phyloP scores from a whole-genome alignment of 2,113 vertebrate species.

The Mugil cephalus region DNA sequence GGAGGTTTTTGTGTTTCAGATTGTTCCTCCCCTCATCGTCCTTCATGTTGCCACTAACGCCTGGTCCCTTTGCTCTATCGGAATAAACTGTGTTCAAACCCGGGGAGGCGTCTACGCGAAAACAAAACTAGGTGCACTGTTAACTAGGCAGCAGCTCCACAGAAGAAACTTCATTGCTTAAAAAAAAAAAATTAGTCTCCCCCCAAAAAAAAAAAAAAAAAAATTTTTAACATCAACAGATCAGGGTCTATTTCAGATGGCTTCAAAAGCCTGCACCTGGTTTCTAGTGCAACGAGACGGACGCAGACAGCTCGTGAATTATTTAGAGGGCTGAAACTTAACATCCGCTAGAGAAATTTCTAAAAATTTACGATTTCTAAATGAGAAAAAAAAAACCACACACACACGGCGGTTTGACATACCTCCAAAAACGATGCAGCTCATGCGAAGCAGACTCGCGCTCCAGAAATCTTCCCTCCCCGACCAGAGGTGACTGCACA shows the following conservation, averaged over 20 bases:
- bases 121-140: slow-evolving; percentile 32
- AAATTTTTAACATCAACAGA: slow-evolving; percentile 66
- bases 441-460: slow-evolving; percentile 78
- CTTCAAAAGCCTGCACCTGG: slow-evolving; percentile 68
- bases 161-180: slow-evolving; percentile 77
- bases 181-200: slow-evolving; percentile 42
- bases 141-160: slow-evolving; percentile 57
- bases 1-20: slow-evolving; percentile 85
- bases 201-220: slow-evolving; percentile 6
- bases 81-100: slow-evolving; percentile 4
- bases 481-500: slow-evolving; percentile 77
- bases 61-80: slow-evolving; percentile 36
- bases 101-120: slow-evolving; percentile 11
- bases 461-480: slow-evolving; percentile 75
- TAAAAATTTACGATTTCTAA: slow-evolving; percentile 71
- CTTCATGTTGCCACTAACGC: slow-evolving; percentile 74
- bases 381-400: slow-evolving; percentile 45
- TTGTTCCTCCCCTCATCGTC: slow-evolving; percentile 81
- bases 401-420: slow-evolving; percentile 61
- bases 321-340: slow-evolving; percentile 40
- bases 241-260: slow-evolving; percentile 59
- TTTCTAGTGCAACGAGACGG: slow-evolving; percentile 18
- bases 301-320: slow-evolving; percentile 20
- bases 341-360: slow-evolving; percentile 56
- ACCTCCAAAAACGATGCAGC: slow-evolving; percentile 83